These are phyloP conservation scores for Glyptemys insculpta DNA, from an alignment of 2,797 vertebrate species.

Conservation along the genomic window DNA sequence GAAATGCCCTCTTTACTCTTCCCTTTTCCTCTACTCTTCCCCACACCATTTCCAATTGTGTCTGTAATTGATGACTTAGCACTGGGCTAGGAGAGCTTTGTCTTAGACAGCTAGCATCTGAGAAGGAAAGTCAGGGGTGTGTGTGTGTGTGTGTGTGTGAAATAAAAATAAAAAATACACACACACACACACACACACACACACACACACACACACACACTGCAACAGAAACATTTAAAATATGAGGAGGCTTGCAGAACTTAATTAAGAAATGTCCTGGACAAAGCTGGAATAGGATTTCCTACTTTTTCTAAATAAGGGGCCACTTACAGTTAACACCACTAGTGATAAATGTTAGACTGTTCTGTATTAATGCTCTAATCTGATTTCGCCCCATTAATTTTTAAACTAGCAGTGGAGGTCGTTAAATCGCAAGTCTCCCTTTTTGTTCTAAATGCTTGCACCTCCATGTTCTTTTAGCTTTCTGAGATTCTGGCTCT, in stretches of 20 bases:
- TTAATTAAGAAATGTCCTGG: background rate
- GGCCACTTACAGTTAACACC: slow-evolving; percentile 48
- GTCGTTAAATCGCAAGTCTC: slow-evolving; percentile 82
- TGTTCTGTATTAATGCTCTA: slow-evolving; percentile 71
- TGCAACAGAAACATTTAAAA: background rate
- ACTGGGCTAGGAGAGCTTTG: fast-evolving
- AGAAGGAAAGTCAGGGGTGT: fast-evolving
- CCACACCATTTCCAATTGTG: background rate
- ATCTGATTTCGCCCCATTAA: slow-evolving; percentile 76
- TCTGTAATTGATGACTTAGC: background rate
- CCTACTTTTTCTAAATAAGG: slow-evolving; percentile 16
- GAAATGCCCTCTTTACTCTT: background rate
- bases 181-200: no score
- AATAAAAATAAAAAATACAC: no score
- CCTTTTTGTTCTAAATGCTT: slow-evolving; percentile 79
- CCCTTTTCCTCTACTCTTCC: background rate
- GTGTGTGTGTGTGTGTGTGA: background rate
- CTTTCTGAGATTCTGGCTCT: slow-evolving; percentile 78
- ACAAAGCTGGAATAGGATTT: slow-evolving; percentile 29
- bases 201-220: background rate
- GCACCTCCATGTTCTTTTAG: slow-evolving; percentile 74
- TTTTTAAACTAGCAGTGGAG: slow-evolving; percentile 75
- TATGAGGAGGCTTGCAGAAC: background rate
- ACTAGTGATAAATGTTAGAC: slow-evolving; percentile 55
- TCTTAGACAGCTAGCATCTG: background rate